A percentile compares a stretch with the other conserved stretches of the same genome.
Conservation (phyloP, 2,113 vertebrate genomes). For the Ammodytes marinus region DNA sequence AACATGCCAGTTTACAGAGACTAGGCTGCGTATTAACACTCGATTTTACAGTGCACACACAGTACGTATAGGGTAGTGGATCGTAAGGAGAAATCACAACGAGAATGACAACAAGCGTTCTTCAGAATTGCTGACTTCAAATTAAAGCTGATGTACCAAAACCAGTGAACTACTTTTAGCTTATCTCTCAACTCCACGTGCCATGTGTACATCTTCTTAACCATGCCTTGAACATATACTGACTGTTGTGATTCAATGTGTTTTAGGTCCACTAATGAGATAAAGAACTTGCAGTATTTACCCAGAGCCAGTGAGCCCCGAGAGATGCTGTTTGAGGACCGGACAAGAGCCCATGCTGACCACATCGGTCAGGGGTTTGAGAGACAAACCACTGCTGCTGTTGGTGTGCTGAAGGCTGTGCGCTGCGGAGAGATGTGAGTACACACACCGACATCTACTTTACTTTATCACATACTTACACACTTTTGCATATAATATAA, state of each 20-base stretch:
- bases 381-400: constrained; percentile 96
- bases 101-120: too few relatives aligned
- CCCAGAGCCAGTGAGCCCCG: constrained; percentile 97
- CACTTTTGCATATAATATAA: background rate
- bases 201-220: background rate
- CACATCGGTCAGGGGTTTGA: constrained; percentile 99
- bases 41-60: too few relatives aligned
- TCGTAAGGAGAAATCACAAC: too few relatives aligned
- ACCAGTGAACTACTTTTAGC: background rate
- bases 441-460: constrained; percentile 1
- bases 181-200: constrained; percentile 4
- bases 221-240: background rate
- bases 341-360: constrained; percentile 97
- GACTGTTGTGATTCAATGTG: constrained; percentile 8
- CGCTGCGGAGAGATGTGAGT: constrained; percentile 95
- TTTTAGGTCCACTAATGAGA: constrained; percentile 98
- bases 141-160: background rate
- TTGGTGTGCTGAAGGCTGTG: constrained; percentile 97
- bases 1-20: too few relatives aligned
- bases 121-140: background rate
- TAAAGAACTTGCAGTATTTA: constrained; percentile 99
- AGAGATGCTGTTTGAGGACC: constrained; percentile 98
- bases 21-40: too few relatives aligned
- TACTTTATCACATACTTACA: background rate
- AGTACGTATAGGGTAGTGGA: too few relatives aligned